Evolutionary conservation across 2,888 invertebrate species (phyloP).

Genomic region (Endomychus coccineus): DNA sequence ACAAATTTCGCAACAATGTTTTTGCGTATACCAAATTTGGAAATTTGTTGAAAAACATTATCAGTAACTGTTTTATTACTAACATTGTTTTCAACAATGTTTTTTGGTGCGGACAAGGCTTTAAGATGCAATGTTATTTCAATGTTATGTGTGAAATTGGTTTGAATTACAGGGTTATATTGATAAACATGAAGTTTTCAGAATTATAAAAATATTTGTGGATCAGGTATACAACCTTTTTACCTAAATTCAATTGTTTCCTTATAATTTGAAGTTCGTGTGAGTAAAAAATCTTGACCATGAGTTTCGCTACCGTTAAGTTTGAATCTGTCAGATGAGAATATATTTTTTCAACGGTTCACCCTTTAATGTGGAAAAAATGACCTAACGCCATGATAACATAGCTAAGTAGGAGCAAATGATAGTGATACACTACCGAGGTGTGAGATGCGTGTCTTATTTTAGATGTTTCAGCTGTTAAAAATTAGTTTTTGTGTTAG

Average conservation of each 20-base stretch:
- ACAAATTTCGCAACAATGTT: no score
- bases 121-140: no score
- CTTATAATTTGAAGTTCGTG: background rate
- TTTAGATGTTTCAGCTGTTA: background rate
- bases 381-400: slow-evolving; percentile 25
- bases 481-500: background rate
- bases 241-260: background rate
- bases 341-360: slow-evolving; percentile 10
- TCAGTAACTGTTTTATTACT: no score
- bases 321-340: background rate
- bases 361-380: slow-evolving; percentile 27
- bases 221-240: no score
- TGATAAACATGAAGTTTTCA: no score
- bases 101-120: no score
- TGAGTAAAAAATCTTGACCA: background rate
- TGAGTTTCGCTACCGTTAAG: background rate
- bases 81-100: no score
- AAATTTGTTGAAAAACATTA: no score
- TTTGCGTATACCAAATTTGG: no score
- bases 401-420: slow-evolving; percentile 37
- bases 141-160: no score
- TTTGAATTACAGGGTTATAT: no score
- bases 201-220: no score
- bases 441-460: slow-evolving; percentile 29
- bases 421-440: slow-evolving; percentile 32